phyloP scores from a whole-genome alignment of 37 sponge, comb jelly and placozoan genomes.

The Trichoplax adhaerens region DNA sequence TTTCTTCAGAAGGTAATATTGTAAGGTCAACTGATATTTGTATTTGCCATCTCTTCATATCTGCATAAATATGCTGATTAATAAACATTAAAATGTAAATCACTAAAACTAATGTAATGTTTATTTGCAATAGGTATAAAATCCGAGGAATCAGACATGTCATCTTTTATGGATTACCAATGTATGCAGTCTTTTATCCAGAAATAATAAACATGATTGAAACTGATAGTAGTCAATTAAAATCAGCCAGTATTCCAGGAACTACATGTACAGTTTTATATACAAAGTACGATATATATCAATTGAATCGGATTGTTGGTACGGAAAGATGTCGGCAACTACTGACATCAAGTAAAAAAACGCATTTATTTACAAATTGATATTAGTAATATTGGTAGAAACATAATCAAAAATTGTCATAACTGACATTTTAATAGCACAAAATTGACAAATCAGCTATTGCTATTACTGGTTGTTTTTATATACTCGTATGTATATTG shows the following conservation, averaged over 20 bases:
- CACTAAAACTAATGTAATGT: neutral
- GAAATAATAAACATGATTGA: constrained; percentile 60
- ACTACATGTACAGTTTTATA: constrained; percentile 39
- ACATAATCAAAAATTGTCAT: too few relatives aligned
- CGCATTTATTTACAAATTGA: neutral
- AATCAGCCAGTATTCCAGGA: neutral
- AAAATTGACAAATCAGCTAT: too few relatives aligned
- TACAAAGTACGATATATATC: constrained; percentile 42
- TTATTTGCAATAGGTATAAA: constrained; percentile 23
- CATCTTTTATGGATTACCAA: constrained; percentile 71
- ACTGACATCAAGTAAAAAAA: neutral
- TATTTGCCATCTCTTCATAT: neutral
- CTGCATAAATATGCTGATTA: neutral
- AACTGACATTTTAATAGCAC: too few relatives aligned
- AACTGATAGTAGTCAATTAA: neutral
- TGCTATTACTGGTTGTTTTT: too few relatives aligned
- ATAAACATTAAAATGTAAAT: neutral
- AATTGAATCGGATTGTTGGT: constrained; percentile 39
- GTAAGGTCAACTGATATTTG: neutral
- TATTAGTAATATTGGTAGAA: too few relatives aligned
- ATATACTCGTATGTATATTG: too few relatives aligned
- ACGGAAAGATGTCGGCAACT: neutral
- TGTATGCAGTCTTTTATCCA: constrained; percentile 64
- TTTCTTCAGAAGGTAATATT: constrained; percentile 62
- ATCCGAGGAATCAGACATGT: constrained; percentile 60